Base-by-base conservation (phyloP, 2,797 vertebrate species). In the Ctenopoma kingsleyae region DNA sequence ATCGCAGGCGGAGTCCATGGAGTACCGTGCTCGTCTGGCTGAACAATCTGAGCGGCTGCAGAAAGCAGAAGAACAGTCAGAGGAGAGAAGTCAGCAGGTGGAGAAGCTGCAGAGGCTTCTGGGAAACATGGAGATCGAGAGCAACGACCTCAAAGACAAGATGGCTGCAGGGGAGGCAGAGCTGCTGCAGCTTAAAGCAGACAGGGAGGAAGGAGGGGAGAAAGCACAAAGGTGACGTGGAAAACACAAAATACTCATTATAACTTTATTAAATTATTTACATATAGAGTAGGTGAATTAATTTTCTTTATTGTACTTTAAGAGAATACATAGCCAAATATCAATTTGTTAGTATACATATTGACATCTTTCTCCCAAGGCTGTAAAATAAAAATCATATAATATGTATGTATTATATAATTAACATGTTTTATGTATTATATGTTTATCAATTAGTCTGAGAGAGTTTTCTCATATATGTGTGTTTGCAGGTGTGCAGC, bases 71-170 rank as follows among this genome's bases (percentile, higher is more conserved):
- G 58, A 71, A 27, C 86, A 35, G 19, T 83, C 81, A 0, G 81
- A 84, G 27, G 87, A 92, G 68, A 93, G 85, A 46, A 89, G 92
- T 32, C 71, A 82, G 52, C 89, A 83, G 56, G 81, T 95, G 19
- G 92, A 95, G 1, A 95, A 96, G 78, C 92, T 98, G 71, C 94
- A 95, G 81, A 92, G 90, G 57, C 92, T 96, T 35, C 80, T 97
- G 87, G 81, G 66, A 1, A 88, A 79, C 36, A 94, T 96, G 95
- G 92, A 96, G 89, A 53, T 93, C 47, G 96, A 99, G 85, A 96
- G 94, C 25, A 11, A 83, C 76, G 17, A 36, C 47, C 92, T 97
- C 69, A 85, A 88, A 84, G 89, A 86, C 9, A 95, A 93, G 87
- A 88, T 96, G 91, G 91, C 87, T 3, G 89, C 92, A 4, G 89